These are phyloP conservation scores for Listrodromus nycthemerus DNA, from an alignment of 2,888 invertebrate species.

Conservation along the genomic window DNA sequence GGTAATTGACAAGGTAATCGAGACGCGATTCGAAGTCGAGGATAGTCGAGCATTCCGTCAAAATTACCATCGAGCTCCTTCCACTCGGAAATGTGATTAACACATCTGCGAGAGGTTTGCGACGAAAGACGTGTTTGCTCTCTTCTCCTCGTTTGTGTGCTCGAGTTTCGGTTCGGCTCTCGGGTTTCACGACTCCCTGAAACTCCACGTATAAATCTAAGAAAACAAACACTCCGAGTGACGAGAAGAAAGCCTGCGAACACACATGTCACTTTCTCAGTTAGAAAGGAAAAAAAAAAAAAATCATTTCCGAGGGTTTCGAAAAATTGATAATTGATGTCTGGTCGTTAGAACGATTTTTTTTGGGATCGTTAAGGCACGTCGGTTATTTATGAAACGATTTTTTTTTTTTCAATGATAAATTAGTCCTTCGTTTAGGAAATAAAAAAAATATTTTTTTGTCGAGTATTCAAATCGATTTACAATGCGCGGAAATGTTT, in stretches of 20 bases:
- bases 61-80: conserved; percentile 16
- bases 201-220: conserved; percentile 33
- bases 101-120: conserved; percentile 47
- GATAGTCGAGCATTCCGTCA: not conserved
- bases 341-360: not conserved
- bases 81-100: conserved; percentile 39
- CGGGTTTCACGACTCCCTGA: conserved; percentile 40
- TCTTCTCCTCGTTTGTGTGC: conserved; percentile 10
- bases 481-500: not conserved
- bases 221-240: conserved; percentile 3
- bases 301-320: not conserved
- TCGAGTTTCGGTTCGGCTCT: conserved; percentile 32
- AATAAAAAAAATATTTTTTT: not conserved
- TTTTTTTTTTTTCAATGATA: not conserved
- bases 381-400: not conserved
- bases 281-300: not conserved
- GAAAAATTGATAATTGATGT: conserved; percentile 17
- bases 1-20: conserved; percentile 40
- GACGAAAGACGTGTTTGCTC: conserved; percentile 45
- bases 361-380: not conserved
- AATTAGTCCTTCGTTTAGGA: not conserved
- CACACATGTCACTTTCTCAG: not conserved
- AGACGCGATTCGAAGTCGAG: conserved; percentile 25
- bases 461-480: not conserved
- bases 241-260: conserved; percentile 24